Evolutionary conservation across 2,888 invertebrate species (phyloP).

Genomic region (Ormyrus nitidulus): DNA sequence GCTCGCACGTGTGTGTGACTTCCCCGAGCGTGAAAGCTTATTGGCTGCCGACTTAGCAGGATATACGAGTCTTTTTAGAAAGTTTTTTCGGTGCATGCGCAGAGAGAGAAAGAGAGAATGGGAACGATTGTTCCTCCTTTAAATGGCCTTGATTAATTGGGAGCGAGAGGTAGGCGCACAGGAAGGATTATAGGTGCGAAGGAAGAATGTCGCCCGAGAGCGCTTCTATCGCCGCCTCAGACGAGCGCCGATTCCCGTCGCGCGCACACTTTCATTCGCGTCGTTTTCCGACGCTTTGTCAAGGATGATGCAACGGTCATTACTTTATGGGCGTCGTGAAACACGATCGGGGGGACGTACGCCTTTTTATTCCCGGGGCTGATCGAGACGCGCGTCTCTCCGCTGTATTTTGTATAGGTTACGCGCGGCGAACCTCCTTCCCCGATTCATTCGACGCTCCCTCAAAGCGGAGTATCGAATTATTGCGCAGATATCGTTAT

Average conservation of each 20-base stretch:
- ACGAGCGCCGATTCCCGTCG: slow-evolving; percentile 8
- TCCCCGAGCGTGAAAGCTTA: slow-evolving; percentile 16
- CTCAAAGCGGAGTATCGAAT: no score
- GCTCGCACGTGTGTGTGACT: background rate
- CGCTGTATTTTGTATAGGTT: no score
- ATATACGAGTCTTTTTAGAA: slow-evolving; percentile 4
- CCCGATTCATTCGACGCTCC: no score
- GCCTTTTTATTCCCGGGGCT: slow-evolving; percentile 36
- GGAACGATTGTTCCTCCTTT: background rate
- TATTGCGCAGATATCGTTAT: no score
- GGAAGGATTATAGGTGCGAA: background rate
- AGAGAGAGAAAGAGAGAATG: background rate
- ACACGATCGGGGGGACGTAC: slow-evolving; percentile 35
- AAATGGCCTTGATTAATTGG: background rate
- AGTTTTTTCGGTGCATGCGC: background rate
- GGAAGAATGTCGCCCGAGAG: background rate
- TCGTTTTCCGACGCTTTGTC: slow-evolving; percentile 18
- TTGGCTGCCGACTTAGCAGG: background rate
- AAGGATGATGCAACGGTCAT: slow-evolving; percentile 40
- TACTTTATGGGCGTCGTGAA: slow-evolving; percentile 42
- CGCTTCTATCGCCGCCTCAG: slow-evolving; percentile 12
- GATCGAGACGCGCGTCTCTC: background rate
- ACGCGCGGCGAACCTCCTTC: no score
- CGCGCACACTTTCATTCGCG: slow-evolving; percentile 36
- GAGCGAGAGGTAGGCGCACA: background rate